Evolutionary conservation across 2,888 invertebrate species (phyloP).

Genomic region (Dolomedes plantarius): DNA sequence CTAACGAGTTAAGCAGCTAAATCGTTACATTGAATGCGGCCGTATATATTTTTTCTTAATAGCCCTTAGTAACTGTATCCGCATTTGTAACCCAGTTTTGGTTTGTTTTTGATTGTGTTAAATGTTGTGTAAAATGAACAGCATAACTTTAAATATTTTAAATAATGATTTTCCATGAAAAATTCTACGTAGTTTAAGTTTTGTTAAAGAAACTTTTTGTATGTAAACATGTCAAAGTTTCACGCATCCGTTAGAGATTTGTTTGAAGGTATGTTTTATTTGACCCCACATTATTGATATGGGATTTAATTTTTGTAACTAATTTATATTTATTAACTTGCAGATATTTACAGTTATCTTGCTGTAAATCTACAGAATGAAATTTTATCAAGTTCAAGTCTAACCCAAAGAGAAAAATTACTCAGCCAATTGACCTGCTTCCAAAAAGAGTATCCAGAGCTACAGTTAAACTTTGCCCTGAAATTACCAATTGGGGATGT

Average conservation of each 20-base stretch:
- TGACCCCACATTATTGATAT: neutral
- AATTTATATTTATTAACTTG: neutral
- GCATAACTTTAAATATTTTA: neutral
- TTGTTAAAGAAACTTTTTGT: no score
- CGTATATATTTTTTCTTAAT: no score
- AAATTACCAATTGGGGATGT: slow-evolving; percentile 17
- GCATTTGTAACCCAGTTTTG: no score
- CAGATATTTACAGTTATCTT: slow-evolving; percentile 51
- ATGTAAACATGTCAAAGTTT: neutral
- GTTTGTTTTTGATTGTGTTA: neutral
- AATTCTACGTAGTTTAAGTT: no score
- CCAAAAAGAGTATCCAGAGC: slow-evolving; percentile 55
- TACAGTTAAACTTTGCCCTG: slow-evolving; percentile 25
- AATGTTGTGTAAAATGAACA: neutral
- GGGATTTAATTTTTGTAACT: no score
- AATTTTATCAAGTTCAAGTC: slow-evolving; percentile 22
- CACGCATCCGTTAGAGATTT: neutral
- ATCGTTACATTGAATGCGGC: no score
- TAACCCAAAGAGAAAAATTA: slow-evolving; percentile 60
- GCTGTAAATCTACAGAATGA: slow-evolving; percentile 37
- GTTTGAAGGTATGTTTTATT: neutral
- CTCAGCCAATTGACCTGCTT: slow-evolving; percentile 21
- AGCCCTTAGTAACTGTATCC: no score
- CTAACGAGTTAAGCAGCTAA: no score
- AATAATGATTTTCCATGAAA: neutral